Evolutionary conservation across 2,113 vertebrate species (phyloP), one percentile per base, ranked within the genome.

Genomic region (Chaetodon auriga): DNA sequence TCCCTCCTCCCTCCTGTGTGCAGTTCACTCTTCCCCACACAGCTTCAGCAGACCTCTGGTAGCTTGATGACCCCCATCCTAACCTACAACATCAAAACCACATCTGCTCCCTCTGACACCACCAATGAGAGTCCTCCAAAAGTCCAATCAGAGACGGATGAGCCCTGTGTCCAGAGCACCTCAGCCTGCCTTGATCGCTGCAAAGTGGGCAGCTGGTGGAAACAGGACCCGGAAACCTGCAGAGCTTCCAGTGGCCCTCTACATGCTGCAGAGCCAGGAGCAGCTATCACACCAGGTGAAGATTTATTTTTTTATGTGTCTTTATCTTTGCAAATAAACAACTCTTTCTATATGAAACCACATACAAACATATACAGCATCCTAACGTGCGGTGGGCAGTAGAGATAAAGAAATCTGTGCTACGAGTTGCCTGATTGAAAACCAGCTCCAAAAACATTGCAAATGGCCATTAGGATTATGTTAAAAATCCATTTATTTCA

Each of bases 131-230:
- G 4, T 71, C 49, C 41, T 23, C 23, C 4, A 4, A 55, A 66
- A 80, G 49, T 63, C 45, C 68, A 41, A 35, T 70, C 38, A 61
- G 66, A n/a, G 64, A 84, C 18, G 7, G 78, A 81, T 55, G 76
- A 78, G 2, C 51, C 35, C 7, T 80, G 54, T 57, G 69, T 82
- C 55, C 48, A 58, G 18, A 84, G 71, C 41, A 36, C 64, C 16
- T 65, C 84, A 55, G 75, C 83, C 51, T 12, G 75, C 58, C 64
- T 86, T 1, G 51, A 84, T 23, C 69, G 75, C 30, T 68, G 57
- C 54, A 87, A 76, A 68, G 61, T 77, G 64, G 83, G 36, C 72
- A 82, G 75, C 63, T 89, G 87, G 85, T 87, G 81, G 82, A 85
- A 90, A 70, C 75, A 79, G 61, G 80, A 68, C 11, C 21, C 69